Conservation (phyloP, 2,888 invertebrate species). For the Panzeria rudis region DNA sequence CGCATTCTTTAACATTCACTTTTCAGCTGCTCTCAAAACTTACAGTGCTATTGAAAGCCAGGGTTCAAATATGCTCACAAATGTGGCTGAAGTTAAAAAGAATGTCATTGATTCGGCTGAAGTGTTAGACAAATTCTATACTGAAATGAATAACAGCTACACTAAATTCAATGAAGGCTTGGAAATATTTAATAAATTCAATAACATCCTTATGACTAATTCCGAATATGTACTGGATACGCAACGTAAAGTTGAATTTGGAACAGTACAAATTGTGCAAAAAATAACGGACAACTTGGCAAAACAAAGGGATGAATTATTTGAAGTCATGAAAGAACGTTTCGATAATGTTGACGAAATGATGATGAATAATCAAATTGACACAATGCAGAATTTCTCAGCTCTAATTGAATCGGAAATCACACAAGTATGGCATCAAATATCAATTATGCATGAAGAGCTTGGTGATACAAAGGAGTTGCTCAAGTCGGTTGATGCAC, state of each 20-base stretch:
- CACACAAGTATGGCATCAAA: conserved; percentile 94
- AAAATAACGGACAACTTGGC: conserved; percentile 90
- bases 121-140: conserved; percentile 85
- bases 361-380: conserved; percentile 89
- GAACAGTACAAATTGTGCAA: conserved; percentile 91
- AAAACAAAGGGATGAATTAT: conserved; percentile 87
- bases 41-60: conserved; percentile 73
- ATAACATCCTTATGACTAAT: conserved; percentile 91
- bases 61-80: conserved; percentile 83
- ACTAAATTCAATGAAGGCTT: conserved; percentile 85
- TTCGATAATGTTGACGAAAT: conserved; percentile 89
- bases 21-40: conserved; percentile 84
- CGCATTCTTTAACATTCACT: neutral
- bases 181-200: conserved; percentile 87
- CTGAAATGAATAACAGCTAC: conserved; percentile 85
- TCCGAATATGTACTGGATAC: conserved; percentile 93
- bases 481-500: conserved; percentile 89
- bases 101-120: conserved; percentile 85
- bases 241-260: conserved; percentile 93
- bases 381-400: conserved; percentile 89
- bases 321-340: conserved; percentile 87
- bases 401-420: conserved; percentile 91
- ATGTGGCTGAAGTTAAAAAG: conserved; percentile 85
- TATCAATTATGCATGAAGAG: conserved; percentile 94
- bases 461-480: conserved; percentile 90